Percentiles rank a stretch among this genome's conserved stretches.
Conservation (phyloP, 1,140 invertebrate species). For the Drosophila setifemur region DNA sequence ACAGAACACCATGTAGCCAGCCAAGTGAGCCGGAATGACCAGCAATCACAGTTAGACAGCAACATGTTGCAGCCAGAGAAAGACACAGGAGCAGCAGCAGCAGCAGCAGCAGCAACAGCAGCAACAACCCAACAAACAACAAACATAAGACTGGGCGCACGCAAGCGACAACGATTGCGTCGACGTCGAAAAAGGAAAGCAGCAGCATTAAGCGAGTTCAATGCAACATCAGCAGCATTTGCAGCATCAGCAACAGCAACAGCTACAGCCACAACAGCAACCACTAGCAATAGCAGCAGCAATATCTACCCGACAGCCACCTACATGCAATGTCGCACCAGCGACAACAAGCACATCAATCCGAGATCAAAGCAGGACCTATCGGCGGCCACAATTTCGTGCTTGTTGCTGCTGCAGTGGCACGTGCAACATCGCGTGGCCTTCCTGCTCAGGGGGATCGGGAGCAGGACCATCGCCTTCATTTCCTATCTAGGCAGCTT, state of each 20-base stretch:
- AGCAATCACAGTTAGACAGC: slow-evolving; percentile 31
- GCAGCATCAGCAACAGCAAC: slow-evolving; percentile 24
- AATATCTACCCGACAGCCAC: slow-evolving; percentile 53
- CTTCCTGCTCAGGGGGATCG: slow-evolving; percentile 31
- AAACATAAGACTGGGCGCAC: slow-evolving; percentile 79
- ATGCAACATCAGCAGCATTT: slow-evolving; percentile 13
- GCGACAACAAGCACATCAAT: slow-evolving; percentile 34
- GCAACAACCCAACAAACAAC: slow-evolving; percentile 58
- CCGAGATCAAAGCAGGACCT: slow-evolving; percentile 34
- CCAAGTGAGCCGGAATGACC: slow-evolving; percentile 28
- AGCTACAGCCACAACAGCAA: slow-evolving; percentile 42
- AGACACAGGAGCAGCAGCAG: slow-evolving; percentile 32
- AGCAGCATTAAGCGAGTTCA: slow-evolving; percentile 27
- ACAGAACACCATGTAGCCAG: slow-evolving; percentile 39
- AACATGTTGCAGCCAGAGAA: slow-evolving; percentile 42
- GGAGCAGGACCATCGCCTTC: slow-evolving; percentile 40
- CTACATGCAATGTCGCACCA: slow-evolving; percentile 49
- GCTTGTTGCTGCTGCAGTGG: slow-evolving; percentile 52
- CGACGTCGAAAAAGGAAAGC: slow-evolving; percentile 77
- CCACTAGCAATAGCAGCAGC: slow-evolving; percentile 52
- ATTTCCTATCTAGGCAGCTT: slow-evolving; percentile 53
- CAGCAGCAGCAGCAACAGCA: slow-evolving; percentile 32
- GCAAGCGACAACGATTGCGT: slow-evolving; percentile 76
- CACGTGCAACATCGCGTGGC: slow-evolving; percentile 35
- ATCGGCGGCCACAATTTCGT: slow-evolving; percentile 32